These are phyloP conservation scores for Equus quagga DNA, from an alignment of 2,113 vertebrate genomes.

Conservation along the genomic window DNA sequence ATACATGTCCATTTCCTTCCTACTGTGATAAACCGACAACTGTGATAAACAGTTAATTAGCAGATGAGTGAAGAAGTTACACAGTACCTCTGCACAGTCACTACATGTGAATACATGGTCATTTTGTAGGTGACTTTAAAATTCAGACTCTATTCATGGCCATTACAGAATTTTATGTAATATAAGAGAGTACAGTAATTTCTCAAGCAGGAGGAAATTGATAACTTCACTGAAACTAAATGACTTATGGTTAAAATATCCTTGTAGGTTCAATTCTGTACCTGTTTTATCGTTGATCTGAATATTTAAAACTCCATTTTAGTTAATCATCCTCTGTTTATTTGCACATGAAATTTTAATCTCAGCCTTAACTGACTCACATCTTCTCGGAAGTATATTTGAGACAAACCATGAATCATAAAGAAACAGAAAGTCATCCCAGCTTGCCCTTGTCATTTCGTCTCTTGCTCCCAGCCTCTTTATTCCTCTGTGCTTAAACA, in stretches of 20 bases:
- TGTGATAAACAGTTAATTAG: background rate
- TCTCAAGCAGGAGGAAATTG: background rate
- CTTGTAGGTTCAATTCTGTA: background rate
- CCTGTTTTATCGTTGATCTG: constrained; percentile 39
- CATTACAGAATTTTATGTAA: background rate
- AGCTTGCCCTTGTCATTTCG: background rate
- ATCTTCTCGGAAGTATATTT: constrained; percentile 6
- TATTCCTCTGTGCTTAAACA: background rate
- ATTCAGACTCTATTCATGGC: background rate
- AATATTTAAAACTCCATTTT: constrained; percentile 30
- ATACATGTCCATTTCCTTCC: background rate
- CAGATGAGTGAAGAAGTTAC: background rate
- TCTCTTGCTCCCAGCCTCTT: background rate
- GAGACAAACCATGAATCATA: background rate
- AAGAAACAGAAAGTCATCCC: background rate
- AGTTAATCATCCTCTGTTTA: constrained; percentile 1
- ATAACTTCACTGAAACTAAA: background rate
- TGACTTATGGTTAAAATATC: background rate
- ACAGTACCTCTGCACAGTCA: background rate
- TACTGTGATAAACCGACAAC: background rate
- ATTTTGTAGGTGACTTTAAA: background rate
- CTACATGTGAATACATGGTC: background rate
- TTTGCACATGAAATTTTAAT: constrained; percentile 7
- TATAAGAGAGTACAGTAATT: background rate
- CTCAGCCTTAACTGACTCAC: background rate